phyloP scores from a whole-genome alignment of 2,888 invertebrate genomes.

The Cephonodes hylas region DNA sequence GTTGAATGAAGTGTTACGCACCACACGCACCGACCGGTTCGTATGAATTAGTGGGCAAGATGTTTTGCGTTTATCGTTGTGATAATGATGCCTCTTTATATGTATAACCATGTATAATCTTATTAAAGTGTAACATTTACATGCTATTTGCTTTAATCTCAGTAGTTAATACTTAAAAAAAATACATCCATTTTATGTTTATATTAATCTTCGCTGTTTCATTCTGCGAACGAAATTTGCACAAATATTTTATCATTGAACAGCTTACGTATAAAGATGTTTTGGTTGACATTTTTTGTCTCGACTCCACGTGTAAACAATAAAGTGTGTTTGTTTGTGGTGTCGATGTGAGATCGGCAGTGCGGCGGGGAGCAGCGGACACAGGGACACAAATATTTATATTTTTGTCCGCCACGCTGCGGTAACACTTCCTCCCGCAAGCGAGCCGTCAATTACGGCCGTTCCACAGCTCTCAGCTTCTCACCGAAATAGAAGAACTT shows the following conservation, averaged over 20 bases:
- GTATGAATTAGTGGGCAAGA: not conserved
- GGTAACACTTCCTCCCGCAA: slow-evolving; percentile 36
- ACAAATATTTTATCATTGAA: no score
- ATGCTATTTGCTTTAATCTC: no score
- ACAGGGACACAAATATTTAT: slow-evolving; percentile 40
- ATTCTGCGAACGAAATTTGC: no score
- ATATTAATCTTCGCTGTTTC: no score
- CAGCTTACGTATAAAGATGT: no score
- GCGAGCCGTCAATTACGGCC: slow-evolving; percentile 37
- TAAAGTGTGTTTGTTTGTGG: not conserved
- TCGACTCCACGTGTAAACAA: no score
- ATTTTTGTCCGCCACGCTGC: slow-evolving; percentile 38
- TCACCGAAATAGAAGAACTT: slow-evolving; percentile 40
- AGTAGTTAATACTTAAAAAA: no score
- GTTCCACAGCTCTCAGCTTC: slow-evolving; percentile 18
- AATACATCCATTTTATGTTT: no score
- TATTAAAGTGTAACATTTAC: no score
- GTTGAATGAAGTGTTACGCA: not conserved
- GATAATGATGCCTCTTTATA: no score
- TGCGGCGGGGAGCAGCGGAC: slow-evolving; percentile 17
- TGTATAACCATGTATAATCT: no score
- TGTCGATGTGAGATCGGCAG: not conserved
- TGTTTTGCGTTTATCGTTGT: not conserved
- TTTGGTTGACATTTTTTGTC: not conserved
- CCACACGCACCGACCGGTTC: not conserved